These are phyloP conservation scores for Rhinella marina DNA, from an alignment of 2,797 vertebrate genomes.

Conservation along the genomic window DNA sequence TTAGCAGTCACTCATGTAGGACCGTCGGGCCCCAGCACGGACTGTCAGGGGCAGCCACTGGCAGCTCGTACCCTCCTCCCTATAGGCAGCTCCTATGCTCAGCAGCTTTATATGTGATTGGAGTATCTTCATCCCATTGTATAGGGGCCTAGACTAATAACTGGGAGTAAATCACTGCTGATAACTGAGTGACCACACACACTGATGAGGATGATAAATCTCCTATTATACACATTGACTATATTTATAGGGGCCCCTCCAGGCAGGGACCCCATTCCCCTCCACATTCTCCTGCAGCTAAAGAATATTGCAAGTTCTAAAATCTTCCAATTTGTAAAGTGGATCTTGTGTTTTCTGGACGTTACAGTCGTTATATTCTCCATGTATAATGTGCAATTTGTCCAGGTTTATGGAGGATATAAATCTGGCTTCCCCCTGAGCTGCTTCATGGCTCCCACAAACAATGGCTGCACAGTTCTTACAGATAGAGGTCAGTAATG, in stretches of 20 bases:
- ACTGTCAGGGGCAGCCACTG: neutral
- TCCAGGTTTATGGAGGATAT: conserved; percentile 24
- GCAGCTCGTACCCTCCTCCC: neutral
- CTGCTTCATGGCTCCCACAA: neutral
- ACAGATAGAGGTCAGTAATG: conserved; percentile 85
- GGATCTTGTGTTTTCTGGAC: neutral
- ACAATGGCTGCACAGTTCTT: conserved; percentile 72
- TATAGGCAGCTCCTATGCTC: neutral
- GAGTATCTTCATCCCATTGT: neutral
- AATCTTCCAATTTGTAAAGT: neutral
- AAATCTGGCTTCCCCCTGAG: conserved; percentile 14
- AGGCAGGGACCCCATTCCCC: neutral
- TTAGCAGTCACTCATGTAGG: too few species aligned
- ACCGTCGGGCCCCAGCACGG: neutral
- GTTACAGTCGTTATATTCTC: neutral
- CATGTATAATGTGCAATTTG: conserved; percentile 42
- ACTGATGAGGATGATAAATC: neutral
- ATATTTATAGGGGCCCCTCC: neutral
- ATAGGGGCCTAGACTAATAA: neutral
- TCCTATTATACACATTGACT: too few species aligned
- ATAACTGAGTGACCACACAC: neutral
- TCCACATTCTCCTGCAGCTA: conserved; percentile 18
- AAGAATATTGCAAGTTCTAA: neutral
- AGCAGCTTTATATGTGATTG: neutral
- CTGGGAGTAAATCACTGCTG: neutral